A percentile compares a stretch with the other conserved stretches of the same genome.
phyloP scores from a whole-genome alignment of 2,113 vertebrate species.

The Penelope pileata region DNA sequence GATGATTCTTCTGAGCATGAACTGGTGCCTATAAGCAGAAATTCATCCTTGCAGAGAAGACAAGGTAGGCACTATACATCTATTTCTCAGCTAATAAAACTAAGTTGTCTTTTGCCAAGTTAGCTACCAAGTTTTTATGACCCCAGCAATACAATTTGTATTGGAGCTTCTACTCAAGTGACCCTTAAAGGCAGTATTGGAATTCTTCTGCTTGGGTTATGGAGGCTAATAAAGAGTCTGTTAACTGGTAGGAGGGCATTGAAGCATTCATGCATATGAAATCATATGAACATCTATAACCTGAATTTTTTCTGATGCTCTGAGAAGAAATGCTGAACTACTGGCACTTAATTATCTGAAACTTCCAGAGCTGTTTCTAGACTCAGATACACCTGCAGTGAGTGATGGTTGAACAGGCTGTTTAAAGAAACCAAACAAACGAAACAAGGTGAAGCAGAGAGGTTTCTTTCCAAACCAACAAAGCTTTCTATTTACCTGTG shows the following conservation, averaged over 20 bases:
- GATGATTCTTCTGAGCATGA: background rate
- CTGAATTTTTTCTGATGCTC: conserved; percentile 43
- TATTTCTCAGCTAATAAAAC: conserved; percentile 12
- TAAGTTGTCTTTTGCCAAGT: conserved; percentile 13
- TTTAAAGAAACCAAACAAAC: background rate
- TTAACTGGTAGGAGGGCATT: conserved; percentile 59
- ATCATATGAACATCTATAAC: conserved; percentile 33
- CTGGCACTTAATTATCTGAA: background rate
- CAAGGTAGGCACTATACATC: background rate
- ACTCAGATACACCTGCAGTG: background rate
- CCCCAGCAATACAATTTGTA: conserved; percentile 28
- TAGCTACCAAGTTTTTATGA: background rate
- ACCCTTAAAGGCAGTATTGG: conserved; percentile 64
- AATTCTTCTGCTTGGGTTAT: conserved; percentile 73
- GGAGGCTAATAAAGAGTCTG: conserved; percentile 64
- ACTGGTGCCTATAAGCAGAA: background rate
- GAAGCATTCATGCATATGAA: conserved; percentile 70
- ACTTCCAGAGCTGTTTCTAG: background rate
- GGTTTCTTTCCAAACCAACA: background rate
- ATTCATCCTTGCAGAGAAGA: background rate
- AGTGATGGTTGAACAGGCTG: background rate
- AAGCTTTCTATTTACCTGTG: background rate
- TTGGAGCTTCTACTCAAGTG: conserved; percentile 55
- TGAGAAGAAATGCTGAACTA: background rate
- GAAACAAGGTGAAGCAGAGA: background rate